Conservation (phyloP, 2,113 vertebrate species). For the Laticauda colubrina region DNA sequence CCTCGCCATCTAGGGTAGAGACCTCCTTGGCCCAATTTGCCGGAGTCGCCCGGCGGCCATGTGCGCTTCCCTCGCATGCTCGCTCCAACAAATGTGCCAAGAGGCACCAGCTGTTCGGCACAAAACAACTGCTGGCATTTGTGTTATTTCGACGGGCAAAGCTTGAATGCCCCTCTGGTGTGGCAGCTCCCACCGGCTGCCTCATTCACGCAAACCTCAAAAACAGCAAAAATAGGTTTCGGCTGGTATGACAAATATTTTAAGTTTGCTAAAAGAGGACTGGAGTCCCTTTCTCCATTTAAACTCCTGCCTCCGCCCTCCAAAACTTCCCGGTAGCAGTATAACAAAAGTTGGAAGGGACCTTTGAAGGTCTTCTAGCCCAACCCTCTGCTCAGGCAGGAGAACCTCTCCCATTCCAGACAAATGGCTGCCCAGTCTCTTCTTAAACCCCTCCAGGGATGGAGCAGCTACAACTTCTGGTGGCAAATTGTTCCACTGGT, state of each 20-base stretch:
- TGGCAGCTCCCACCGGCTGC: neutral
- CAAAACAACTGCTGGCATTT: neutral
- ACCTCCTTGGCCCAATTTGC: neutral
- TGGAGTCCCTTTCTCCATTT: neutral
- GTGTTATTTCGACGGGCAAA: neutral
- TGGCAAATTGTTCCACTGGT: no score
- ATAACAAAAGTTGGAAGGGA: neutral
- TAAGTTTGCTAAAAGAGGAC: no score
- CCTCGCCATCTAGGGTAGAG: neutral
- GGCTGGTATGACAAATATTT: neutral
- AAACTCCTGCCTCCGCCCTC: neutral
- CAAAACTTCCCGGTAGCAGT: neutral
- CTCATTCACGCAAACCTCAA: neutral
- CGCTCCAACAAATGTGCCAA: neutral
- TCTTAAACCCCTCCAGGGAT: no score
- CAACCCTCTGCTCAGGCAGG: neutral
- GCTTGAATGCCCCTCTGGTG: accelerated
- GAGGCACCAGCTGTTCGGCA: constrained; percentile 49
- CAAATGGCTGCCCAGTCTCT: no score
- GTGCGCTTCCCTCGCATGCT: neutral
- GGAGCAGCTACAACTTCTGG: no score
- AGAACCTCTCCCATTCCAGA: no score
- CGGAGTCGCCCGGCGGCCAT: neutral
- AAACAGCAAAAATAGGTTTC: neutral
- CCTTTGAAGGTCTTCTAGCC: neutral